Base-by-base conservation (phyloP, 1,140 invertebrate genomes). In the Thereuonema tuberculata region DNA sequence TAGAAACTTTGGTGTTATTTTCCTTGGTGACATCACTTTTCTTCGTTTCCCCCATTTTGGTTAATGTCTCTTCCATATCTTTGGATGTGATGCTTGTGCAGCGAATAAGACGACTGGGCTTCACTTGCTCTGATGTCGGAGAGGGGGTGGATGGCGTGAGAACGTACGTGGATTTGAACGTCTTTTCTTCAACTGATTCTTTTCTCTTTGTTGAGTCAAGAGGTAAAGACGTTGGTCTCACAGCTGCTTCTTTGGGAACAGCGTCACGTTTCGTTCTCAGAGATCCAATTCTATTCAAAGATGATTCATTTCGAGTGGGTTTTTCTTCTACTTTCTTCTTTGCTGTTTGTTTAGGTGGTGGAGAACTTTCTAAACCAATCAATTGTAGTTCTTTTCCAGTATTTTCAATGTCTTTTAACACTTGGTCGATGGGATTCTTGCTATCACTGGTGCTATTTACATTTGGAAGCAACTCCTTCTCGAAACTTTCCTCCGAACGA, bases 151-250 rank as follows among this genome's bases (percentile, higher is more conserved):
- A 26, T 3, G 57, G 57, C 17, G 57, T 48, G 20, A 24, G 25
- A 2, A 27, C 23, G 26, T 58, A 58, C 2, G 57, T 58, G 3
- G 57, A 58, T n/a, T 26, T 47, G 26, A 58, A 58, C 5, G 57
- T 58, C 46, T 58, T 55, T 55, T 55, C 53, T 28, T 26, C 28
- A 9, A 14, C 24, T 28, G 24, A 5, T n/a, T 5, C 12, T 50
- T 5, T 50, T 50, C 24, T n/a, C 21, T 50, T 50, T 9, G 17
- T 43, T 43, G 12, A 12, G n/a, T 9, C 24, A n/a, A 50, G 48
- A 21, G 48, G 17, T 9, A 50, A 21, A 21, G 48, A 12, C 9
- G 21, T 12, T 9, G 48, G 48, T 50, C 48, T 9, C 24, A 12
- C 21, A 5, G 48, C 17, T 9, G 21, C 9, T 12, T 43, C n/a